A percentile compares a stretch with the other conserved stretches of the same genome.
Evolutionary conservation across 1,140 invertebrate species (phyloP).

Genomic region (Euschistus heros): DNA sequence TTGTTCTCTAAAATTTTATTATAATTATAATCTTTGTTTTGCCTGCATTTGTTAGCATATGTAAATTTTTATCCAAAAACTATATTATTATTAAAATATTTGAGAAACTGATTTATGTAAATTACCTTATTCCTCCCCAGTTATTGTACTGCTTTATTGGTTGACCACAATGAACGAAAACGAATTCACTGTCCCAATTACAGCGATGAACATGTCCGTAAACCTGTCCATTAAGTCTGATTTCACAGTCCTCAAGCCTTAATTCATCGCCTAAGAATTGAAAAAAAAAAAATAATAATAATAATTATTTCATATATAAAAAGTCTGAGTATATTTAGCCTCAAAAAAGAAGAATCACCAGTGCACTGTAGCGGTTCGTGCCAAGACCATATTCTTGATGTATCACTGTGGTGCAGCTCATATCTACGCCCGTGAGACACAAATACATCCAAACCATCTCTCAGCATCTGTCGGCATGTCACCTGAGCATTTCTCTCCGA

Average conservation of each 20-base stretch:
- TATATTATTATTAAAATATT: too few relatives aligned
- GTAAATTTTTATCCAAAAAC: too few relatives aligned
- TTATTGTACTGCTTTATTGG: slow-evolving; percentile 52
- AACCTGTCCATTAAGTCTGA: slow-evolving; percentile 77
- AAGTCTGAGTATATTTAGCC: background rate
- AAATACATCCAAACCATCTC: slow-evolving; percentile 77
- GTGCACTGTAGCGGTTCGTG: slow-evolving; percentile 75
- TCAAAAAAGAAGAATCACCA: slow-evolving; percentile 37
- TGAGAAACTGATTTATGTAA: background rate
- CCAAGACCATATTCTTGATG: slow-evolving; percentile 83
- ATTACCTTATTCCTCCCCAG: slow-evolving; percentile 80
- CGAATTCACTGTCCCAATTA: slow-evolving; percentile 78
- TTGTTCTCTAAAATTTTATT: too few relatives aligned
- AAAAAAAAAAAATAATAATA: background rate
- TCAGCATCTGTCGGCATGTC: slow-evolving; percentile 87
- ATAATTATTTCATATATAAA: background rate
- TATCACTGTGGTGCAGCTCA: slow-evolving; percentile 73
- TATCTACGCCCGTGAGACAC: slow-evolving; percentile 67
- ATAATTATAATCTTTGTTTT: too few relatives aligned
- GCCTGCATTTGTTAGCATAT: too few relatives aligned
- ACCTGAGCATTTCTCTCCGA: slow-evolving; percentile 90
- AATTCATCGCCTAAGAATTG: slow-evolving; percentile 62
- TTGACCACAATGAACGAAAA: slow-evolving; percentile 86
- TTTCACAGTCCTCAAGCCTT: slow-evolving; percentile 73
- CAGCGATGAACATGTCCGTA: slow-evolving; percentile 76